Evolutionary conservation across 2,113 vertebrate genomes (phyloP), one percentile per base, ranked within the genome.

Genomic region (Pangasianodon gigas): DNA sequence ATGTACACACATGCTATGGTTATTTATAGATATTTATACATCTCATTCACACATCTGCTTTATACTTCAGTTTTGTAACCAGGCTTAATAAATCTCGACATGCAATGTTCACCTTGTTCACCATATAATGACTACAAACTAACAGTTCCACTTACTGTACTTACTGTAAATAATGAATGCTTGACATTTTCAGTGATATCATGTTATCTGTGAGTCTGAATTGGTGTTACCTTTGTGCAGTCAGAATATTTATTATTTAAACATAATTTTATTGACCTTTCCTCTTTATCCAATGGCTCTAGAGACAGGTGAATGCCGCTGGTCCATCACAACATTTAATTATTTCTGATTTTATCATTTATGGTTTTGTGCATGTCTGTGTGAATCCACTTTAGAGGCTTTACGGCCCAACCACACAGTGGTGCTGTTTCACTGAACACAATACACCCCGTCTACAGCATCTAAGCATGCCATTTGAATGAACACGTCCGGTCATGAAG

Each of bases 361-460:
- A 62, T 81, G 46, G 58, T 41, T n/a, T 8, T 65, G 41, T 60
- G 58, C 24, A 14, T 65, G 44, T 37, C 10, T 69, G 44, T 37
- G n/a, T 75, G 48, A 13, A 67, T 77, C 32, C 79, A 56, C 69
- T 56, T 85, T 54, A 83, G 21, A 86, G 84, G 60, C 52, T 58
- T 58, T 58, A 84, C 14, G 24, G 18, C 67, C 88, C 52, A 37
- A 82, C 90, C 90, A 88, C 90, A 80, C n/a, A 52, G 91, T 87
- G 91, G 88, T 82, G 91, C 91, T 92, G 88, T 92, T 92, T 91
- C 37, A 89, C 85, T 77, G 77, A 87, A 69, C 37, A 69, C 2
- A 80, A 26, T 75, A 84, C n/a, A 65, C 87, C 29, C 21, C n/a
- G 11, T 24, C 77, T 44, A 74, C n/a, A 48, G 29, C 87, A 54